Conservation (phyloP, 2,113 vertebrate genomes). For the Hassar affinis region DNA sequence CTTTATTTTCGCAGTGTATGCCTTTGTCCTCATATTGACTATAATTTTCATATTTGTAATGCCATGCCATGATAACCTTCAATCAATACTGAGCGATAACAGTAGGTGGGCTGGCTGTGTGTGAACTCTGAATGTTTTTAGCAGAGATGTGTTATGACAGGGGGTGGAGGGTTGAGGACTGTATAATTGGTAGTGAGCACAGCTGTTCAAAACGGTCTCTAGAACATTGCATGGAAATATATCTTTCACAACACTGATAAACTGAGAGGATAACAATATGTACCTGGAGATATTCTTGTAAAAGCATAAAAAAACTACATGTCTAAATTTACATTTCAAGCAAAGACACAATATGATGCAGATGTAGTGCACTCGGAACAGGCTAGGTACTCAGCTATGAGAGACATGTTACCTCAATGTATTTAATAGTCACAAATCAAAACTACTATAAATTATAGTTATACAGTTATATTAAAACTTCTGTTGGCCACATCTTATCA, state of each 20-base stretch:
- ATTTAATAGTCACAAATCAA: neutral
- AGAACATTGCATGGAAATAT: conserved; percentile 19
- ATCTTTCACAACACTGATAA: conserved; percentile 5
- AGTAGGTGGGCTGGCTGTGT: neutral
- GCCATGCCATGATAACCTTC: neutral
- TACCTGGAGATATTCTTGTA: neutral
- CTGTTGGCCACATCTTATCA: too few relatives aligned
- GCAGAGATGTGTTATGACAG: conserved; percentile 4
- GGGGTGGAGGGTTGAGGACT: neutral
- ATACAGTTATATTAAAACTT: too few relatives aligned
- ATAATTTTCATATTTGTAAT: neutral
- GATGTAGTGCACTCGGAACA: neutral
- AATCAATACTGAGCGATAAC: neutral
- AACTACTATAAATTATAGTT: neutral
- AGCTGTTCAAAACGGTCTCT: conserved; percentile 30
- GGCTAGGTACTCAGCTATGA: neutral
- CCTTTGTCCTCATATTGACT: neutral
- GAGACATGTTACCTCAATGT: neutral
- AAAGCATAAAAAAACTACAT: neutral
- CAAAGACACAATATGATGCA: neutral
- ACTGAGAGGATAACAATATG: conserved; percentile 11
- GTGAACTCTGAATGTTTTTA: neutral
- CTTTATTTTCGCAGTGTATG: neutral
- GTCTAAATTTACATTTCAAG: neutral
- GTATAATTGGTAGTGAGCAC: conserved; percentile 22